Conservation (phyloP, 2,888 invertebrate genomes). For the Drymonia ruficornis region DNA sequence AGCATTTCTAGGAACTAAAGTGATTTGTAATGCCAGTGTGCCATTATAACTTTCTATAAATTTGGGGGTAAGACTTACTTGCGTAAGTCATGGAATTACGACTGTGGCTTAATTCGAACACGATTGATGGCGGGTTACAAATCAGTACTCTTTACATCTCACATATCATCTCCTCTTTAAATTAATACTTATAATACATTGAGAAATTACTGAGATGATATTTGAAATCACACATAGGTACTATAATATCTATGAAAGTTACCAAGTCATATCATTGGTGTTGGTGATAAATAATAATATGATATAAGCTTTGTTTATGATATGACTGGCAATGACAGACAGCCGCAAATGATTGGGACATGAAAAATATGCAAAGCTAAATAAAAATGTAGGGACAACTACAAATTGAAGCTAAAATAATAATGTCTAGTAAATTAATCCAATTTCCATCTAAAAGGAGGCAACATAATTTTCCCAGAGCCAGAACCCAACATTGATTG, state of each 20-base stretch:
- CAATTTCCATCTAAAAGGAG: conserved; percentile 13
- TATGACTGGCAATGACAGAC: conserved; percentile 16
- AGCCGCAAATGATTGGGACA: conserved; percentile 15
- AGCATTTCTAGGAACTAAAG: too few relatives aligned
- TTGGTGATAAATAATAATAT: background rate
- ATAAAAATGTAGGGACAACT: conserved; percentile 9
- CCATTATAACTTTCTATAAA: too few relatives aligned
- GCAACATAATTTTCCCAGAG: conserved; percentile 8
- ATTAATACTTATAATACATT: conserved; percentile 4
- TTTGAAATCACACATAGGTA: conserved; percentile 28
- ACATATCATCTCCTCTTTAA: background rate
- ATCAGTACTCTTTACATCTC: background rate
- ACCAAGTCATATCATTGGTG: conserved; percentile 11
- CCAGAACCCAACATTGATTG: conserved; percentile 26
- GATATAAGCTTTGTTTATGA: background rate
- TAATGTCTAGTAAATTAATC: background rate
- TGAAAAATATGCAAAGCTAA: conserved; percentile 21
- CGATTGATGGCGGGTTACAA: background rate
- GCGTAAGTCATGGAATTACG: too few relatives aligned
- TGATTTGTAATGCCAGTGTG: too few relatives aligned
- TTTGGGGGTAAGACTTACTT: too few relatives aligned
- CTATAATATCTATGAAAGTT: conserved; percentile 19
- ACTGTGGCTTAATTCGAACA: too few relatives aligned
- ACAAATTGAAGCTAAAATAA: conserved; percentile 10
- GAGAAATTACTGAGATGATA: conserved; percentile 41